Conservation (phyloP, 35 echinoderm and acorn worm genomes). For the Acanthaster planci region DNA sequence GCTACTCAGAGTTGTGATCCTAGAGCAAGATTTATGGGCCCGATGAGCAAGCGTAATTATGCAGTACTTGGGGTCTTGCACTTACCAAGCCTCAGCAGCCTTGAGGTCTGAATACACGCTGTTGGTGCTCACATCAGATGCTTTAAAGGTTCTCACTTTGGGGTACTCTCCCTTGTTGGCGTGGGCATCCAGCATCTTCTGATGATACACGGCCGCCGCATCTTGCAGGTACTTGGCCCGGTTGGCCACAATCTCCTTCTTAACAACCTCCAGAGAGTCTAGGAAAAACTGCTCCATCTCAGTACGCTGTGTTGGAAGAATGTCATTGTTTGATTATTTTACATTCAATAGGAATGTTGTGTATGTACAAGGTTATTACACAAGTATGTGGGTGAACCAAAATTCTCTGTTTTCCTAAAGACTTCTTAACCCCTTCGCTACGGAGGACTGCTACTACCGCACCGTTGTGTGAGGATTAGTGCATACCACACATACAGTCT, state of each 20-base stretch:
- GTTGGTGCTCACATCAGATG: slow-evolving; percentile 84
- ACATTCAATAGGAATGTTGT: too few species aligned
- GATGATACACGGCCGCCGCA: slow-evolving; percentile 72
- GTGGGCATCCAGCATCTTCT: slow-evolving; percentile 93
- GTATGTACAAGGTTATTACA: too few species aligned
- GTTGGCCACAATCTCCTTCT: slow-evolving; percentile 92
- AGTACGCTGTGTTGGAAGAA: slow-evolving; percentile 59
- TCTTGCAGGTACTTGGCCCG: slow-evolving; percentile 86
- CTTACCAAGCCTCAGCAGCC: slow-evolving; percentile 96
- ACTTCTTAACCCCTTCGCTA: too few species aligned
- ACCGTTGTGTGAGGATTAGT: too few species aligned
- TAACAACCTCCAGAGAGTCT: slow-evolving; percentile 87
- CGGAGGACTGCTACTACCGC: too few species aligned
- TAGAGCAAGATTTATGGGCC: too few species aligned
- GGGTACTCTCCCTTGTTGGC: slow-evolving; percentile 72
- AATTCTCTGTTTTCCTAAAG: too few species aligned
- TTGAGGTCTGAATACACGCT: slow-evolving; percentile 93
- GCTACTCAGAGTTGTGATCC: too few species aligned
- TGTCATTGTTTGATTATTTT: too few species aligned
- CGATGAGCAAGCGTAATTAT: too few species aligned
- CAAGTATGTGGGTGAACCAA: too few species aligned
- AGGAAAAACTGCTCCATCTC: slow-evolving; percentile 99
- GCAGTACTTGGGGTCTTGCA: not conserved
- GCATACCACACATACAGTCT: too few species aligned
- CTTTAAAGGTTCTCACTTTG: slow-evolving; percentile 83